Base-by-base conservation (phyloP, 2,113 vertebrate genomes). In the Etia nguti region DNA sequence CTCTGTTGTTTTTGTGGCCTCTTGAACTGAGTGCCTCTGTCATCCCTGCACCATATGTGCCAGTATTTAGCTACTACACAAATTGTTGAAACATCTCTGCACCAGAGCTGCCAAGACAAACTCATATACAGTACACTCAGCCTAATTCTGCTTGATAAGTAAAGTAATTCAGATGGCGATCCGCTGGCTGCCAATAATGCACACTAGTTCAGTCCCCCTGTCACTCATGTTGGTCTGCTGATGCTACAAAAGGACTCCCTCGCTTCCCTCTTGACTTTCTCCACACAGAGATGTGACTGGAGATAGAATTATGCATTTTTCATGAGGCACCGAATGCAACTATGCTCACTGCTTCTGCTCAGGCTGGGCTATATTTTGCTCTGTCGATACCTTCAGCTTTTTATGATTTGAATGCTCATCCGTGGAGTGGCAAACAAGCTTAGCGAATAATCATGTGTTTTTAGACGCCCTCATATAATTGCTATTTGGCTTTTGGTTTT, bases 301-400 rank as follows among this genome's bases (percentile, higher is more conserved):
- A 95, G 94, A 93, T 94, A 89, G 93, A 93, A 87, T 91, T 55
- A 95, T 95, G 89, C 92, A 95, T 94, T 92, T 94, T 95, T 94
- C 94, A 94, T 95, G 93, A 93, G 93, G 84, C 77, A 26, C 70
- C 22, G 91, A 90, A 92, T 75, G 87, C 83, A 41, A 91, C 88
- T 81, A 89, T 77, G 86, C 86, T 87, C 52, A 20, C 85, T 90
- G 89, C 92, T 88, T 73, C 90, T 85, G 68, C 87, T 93, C 87
- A 79, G 92, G 60, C 91, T 90, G 81, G 59, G 84, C 87, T 86
- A 22, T 90, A 86, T 89, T 92, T 90, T 91, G 82, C 89, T 90
- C 90, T 85, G 90, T 93, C 91, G 90, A 90, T 92, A 94, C 83
- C 93, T 90, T 31, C 85, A 79, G 84, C 73, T 90, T 92, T 92